phyloP scores from a whole-genome alignment of 2,888 invertebrate species.

The Philonicus albiceps region DNA sequence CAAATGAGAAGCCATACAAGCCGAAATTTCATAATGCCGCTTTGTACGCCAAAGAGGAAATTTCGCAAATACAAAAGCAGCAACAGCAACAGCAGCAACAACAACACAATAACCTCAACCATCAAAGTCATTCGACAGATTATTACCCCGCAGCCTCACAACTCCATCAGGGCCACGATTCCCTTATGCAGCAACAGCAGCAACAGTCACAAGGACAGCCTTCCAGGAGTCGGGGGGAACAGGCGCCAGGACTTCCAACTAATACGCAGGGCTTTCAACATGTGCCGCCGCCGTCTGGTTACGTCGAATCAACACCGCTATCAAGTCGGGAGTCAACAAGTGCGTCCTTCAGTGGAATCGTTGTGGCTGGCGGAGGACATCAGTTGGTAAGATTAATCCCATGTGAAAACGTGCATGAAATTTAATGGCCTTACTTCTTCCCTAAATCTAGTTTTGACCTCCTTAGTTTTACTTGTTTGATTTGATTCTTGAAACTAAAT shows the following conservation, averaged over 20 bases:
- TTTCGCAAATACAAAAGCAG: constrained; percentile 47
- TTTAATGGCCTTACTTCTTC: neutral
- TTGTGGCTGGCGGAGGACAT: constrained; percentile 54
- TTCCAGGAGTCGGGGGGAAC: constrained; percentile 1
- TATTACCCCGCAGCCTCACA: constrained; percentile 2
- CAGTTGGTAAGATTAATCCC: constrained; percentile 55
- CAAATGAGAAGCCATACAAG: constrained; percentile 72
- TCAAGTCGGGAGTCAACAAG: constrained; percentile 46
- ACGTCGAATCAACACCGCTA: constrained; percentile 34
- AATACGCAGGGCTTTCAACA: constrained; percentile 45
- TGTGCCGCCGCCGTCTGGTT: constrained; percentile 42
- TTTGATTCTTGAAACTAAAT: neutral
- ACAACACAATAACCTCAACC: constrained; percentile 47
- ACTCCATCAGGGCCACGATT: constrained; percentile 30
- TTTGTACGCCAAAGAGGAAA: constrained; percentile 66
- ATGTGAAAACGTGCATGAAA: neutral
- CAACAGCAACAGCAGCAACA: constrained; percentile 47
- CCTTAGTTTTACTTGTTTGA: neutral
- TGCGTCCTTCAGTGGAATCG: constrained; percentile 23
- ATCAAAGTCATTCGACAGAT: constrained; percentile 14
- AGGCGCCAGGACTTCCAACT: constrained; percentile 33
- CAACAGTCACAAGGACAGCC: constrained; percentile 45
- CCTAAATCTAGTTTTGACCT: neutral
- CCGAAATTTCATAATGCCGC: constrained; percentile 78
- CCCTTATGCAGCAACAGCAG: constrained; percentile 39